Evolutionary conservation across 2,113 vertebrate genomes (phyloP).

Genomic region (Sinocyclocheilus maitianheensis): DNA sequence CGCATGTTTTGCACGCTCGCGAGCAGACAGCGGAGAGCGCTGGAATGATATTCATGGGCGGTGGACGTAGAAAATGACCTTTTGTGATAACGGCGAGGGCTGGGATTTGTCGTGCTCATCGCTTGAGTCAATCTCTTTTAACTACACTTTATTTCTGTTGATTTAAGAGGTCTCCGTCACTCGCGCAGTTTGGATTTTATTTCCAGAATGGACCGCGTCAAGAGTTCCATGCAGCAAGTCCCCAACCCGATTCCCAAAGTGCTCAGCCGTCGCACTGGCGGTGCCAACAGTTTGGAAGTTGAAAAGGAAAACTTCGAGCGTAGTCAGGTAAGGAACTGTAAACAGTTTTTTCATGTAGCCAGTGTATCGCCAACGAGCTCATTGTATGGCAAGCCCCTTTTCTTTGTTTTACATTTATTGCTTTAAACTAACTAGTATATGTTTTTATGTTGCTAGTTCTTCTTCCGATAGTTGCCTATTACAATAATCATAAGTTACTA

Average conservation of each 20-base stretch:
- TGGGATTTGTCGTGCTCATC: constrained; percentile 60
- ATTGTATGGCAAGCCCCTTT: neutral
- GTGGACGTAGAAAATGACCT: constrained; percentile 62
- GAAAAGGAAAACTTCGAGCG: constrained; percentile 89
- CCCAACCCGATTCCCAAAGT: constrained; percentile 88
- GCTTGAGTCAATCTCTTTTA: neutral
- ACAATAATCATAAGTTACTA: neutral
- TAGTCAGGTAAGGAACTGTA: constrained; percentile 76
- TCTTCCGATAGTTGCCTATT: neutral
- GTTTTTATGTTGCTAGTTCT: neutral
- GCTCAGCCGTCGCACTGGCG: constrained; percentile 80
- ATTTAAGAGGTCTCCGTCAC: neutral
- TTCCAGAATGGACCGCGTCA: constrained; percentile 83
- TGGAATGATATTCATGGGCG: constrained; percentile 56
- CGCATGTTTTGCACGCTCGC: constrained; percentile 7
- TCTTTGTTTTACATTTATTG: neutral
- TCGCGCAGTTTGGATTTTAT: constrained; percentile 18
- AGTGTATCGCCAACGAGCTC: neutral
- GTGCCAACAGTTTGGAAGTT: constrained; percentile 79
- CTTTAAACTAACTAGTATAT: neutral
- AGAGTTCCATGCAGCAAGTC: constrained; percentile 89
- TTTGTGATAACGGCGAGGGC: constrained; percentile 58
- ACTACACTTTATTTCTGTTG: constrained; percentile 35
- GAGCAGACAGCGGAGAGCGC: constrained; percentile 1
- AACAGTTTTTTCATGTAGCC: neutral